These are phyloP conservation scores for Boulengeromyrus knoepffleri DNA, from an alignment of 2,113 vertebrate genomes.

Conservation along the genomic window DNA sequence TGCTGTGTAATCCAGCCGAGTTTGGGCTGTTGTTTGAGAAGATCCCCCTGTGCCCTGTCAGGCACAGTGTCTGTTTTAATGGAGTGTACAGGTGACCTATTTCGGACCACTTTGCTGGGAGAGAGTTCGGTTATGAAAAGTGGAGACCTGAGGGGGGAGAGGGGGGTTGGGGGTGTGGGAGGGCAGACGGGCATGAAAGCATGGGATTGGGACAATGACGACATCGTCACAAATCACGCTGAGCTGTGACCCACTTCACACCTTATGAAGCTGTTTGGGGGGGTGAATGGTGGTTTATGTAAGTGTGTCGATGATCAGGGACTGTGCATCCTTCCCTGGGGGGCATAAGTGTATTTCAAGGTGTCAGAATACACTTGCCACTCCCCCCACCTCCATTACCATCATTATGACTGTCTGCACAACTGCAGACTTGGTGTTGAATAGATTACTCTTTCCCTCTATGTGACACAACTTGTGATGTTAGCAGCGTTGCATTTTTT, in stretches of 20 bases:
- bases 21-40: neutral
- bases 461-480: neutral
- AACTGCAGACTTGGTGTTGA: neutral
- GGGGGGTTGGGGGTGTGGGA: neutral
- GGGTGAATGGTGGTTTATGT: constrained; percentile 7
- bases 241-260: constrained; percentile 32
- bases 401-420: neutral
- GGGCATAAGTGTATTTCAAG: constrained; percentile 10
- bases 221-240: constrained; percentile 25
- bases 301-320: neutral
- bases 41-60: neutral
- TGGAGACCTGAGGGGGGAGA: neutral
- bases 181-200: neutral
- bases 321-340: neutral
- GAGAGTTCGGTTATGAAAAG: neutral
- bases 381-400: neutral
- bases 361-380: neutral
- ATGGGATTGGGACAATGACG: constrained; percentile 11
- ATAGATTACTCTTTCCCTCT: neutral
- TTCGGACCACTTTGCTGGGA: neutral
- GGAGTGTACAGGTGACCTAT: neutral
- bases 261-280: constrained; percentile 20
- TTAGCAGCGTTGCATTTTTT: neutral
- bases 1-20: neutral
- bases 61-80: neutral